Percentiles rank a stretch among this genome's conserved stretches.
These are phyloP conservation scores for Adoxophyes honmai DNA, from an alignment of 1,140 invertebrate species.

Conservation along the genomic window DNA sequence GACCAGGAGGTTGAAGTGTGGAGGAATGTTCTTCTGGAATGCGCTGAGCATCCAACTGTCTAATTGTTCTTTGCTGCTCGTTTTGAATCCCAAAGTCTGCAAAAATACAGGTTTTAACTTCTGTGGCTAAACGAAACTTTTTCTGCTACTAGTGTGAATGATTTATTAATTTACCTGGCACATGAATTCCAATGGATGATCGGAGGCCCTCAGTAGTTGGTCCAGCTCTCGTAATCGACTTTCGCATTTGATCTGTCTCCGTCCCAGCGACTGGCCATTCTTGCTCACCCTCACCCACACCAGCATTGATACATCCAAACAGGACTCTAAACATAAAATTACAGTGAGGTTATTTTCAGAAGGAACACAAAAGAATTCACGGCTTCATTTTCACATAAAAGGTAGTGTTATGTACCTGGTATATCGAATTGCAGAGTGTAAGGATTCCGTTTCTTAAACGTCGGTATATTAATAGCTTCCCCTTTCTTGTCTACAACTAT, in stretches of 20 bases:
- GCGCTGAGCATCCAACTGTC: constrained; percentile 88
- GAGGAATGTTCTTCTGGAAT: constrained; percentile 89
- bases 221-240: constrained; percentile 89
- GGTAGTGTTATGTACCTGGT: no score
- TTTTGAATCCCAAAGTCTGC: constrained; percentile 88
- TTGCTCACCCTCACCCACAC: constrained; percentile 87
- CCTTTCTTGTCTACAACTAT: constrained; percentile 88
- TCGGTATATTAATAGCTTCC: constrained; percentile 84
- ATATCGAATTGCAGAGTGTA: constrained; percentile 89
- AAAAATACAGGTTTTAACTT: constrained; percentile 32
- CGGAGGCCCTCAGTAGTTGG: constrained; percentile 85
- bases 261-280: constrained; percentile 86
- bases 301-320: constrained; percentile 89
- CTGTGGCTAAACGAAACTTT: neutral
- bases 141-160: neutral
- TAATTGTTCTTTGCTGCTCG: constrained; percentile 85
- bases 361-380: no score
- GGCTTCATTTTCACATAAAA: no score
- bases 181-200: constrained; percentile 91
- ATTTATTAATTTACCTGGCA: constrained; percentile 81
- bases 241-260: constrained; percentile 90
- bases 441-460: constrained; percentile 87
- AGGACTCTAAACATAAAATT: constrained; percentile 78
- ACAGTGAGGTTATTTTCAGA: neutral
- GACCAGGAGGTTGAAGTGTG: constrained; percentile 86